Base-by-base conservation (phyloP, 1,140 invertebrate genomes). In the Brachionus asplanchnoidis region DNA sequence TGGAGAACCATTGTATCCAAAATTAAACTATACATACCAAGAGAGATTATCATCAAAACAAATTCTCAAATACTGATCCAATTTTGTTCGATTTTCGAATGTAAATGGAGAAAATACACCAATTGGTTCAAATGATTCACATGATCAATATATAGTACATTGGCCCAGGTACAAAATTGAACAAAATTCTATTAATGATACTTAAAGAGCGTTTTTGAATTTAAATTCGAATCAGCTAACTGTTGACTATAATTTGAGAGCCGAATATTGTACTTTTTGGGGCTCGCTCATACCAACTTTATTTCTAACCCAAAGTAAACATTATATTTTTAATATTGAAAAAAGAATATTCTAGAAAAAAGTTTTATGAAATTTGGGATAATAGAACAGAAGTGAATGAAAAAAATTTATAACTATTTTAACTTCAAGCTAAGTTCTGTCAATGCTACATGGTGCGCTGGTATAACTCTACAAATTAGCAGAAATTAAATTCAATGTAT, bases 1-100 rank as follows among this genome's bases (percentile, higher is more conserved):
- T 89, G 94, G 95, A 85, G 94, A 97, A 87, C 95, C 95, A 0
- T 91, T 97, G 4, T 94, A 96, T 88, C 92, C 93, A 0, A 92
- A 92, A 70, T 93, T 85, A 32, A 86, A 85, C 53, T 96, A 94
- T 89, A 93, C 92, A 46, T 91, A 91, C 77, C 91, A 93, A 66
- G 95, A 96, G 89, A 92, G 92, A 86, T 90, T 94, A 11, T 91
- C 96, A 78, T 94, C 94, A 44, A 93, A 94, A 90, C 92, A 93
- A 17, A 92, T 95, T 84, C 95, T 96, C 93, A 92, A 92, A 85
- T 93, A 94, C 89, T 95, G 94, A 93, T 93, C 93, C 36, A 96
- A 95, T 89, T 96, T 96, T 88, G 94, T 94, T 1, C 94, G 94
- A 89, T 93, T 20, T 42, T 60, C 50, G 2, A 60, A 80, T 60